Evolutionary conservation across 2,888 invertebrate genomes (phyloP).

Genomic region (Pelosia muscerda): DNA sequence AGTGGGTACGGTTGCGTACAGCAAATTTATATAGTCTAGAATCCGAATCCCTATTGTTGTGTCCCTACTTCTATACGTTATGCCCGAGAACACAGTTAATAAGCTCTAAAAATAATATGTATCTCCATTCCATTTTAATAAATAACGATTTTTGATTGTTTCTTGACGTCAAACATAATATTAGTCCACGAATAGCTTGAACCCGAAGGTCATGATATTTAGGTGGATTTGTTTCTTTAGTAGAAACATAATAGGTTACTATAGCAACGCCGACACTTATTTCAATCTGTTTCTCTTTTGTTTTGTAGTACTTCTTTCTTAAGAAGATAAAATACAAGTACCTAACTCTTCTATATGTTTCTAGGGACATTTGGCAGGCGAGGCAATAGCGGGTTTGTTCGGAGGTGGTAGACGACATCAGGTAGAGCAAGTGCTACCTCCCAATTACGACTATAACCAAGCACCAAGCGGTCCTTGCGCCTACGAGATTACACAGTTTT

Average conservation of each 20-base stretch:
- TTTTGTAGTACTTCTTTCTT: neutral
- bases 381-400: conserved; percentile 90
- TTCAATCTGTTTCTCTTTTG: too few relatives aligned
- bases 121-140: too few relatives aligned
- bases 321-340: neutral
- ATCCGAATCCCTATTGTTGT: neutral
- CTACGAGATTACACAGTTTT: conserved; percentile 97
- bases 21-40: neutral
- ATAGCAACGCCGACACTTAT: too few relatives aligned
- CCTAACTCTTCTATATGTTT: neutral
- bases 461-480: conserved; percentile 93
- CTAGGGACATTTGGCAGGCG: conserved; percentile 95
- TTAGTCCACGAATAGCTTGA: too few relatives aligned
- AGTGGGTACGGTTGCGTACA: neutral
- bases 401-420: conserved; percentile 63
- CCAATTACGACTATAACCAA: conserved; percentile 67
- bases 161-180: too few relatives aligned
- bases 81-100: too few relatives aligned
- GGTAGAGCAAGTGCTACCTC: conserved; percentile 69
- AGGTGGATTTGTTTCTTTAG: too few relatives aligned
- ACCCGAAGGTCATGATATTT: too few relatives aligned
- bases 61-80: neutral
- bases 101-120: too few relatives aligned
- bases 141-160: too few relatives aligned
- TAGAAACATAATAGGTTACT: too few relatives aligned